Percentiles rank a stretch among this genome's conserved stretches.
Evolutionary conservation across 2,888 invertebrate genomes (phyloP).

Genomic region (Xiphydria camelus): DNA sequence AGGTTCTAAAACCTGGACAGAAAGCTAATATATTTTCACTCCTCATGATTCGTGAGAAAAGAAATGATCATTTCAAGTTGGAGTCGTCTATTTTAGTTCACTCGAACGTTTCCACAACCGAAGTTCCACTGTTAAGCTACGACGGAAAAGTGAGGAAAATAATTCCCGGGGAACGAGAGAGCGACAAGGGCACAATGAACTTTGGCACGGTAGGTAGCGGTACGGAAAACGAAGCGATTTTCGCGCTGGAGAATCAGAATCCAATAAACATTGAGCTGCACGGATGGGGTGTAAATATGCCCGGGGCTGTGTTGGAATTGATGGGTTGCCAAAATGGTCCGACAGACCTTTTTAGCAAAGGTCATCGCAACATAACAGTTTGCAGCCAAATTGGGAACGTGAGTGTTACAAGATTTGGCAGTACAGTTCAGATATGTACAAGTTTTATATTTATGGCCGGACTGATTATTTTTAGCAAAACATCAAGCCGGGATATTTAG

Average conservation of each 20-base stretch:
- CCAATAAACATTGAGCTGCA: constrained; percentile 71
- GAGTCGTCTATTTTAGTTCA: constrained; percentile 68
- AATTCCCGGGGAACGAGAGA: constrained; percentile 48
- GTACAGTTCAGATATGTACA: constrained; percentile 9
- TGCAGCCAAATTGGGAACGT: constrained; percentile 53
- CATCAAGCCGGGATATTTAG: constrained; percentile 66
- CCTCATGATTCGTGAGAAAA: constrained; percentile 60
- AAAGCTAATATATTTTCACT: constrained; percentile 64
- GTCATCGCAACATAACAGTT: constrained; percentile 49
- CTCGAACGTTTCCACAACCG: constrained; percentile 75
- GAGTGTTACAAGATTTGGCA: constrained; percentile 19
- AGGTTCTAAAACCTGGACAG: constrained; percentile 64
- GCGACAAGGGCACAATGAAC: constrained; percentile 59
- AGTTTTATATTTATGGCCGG: constrained; percentile 4
- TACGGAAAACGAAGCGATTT: constrained; percentile 69
- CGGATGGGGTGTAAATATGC: constrained; percentile 65
- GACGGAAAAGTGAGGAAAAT: constrained; percentile 67
- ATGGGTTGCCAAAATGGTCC: constrained; percentile 66
- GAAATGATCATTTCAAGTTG: constrained; percentile 62
- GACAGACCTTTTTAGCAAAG: constrained; percentile 47
- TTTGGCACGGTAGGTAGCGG: constrained; percentile 70
- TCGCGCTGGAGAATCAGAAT: constrained; percentile 75
- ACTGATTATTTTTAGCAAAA: constrained; percentile 56
- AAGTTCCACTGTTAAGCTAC: constrained; percentile 73
- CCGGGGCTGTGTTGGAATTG: constrained; percentile 64